Conservation (phyloP, 35 echinoderm and acorn worm species). For the Patiria miniata region DNA sequence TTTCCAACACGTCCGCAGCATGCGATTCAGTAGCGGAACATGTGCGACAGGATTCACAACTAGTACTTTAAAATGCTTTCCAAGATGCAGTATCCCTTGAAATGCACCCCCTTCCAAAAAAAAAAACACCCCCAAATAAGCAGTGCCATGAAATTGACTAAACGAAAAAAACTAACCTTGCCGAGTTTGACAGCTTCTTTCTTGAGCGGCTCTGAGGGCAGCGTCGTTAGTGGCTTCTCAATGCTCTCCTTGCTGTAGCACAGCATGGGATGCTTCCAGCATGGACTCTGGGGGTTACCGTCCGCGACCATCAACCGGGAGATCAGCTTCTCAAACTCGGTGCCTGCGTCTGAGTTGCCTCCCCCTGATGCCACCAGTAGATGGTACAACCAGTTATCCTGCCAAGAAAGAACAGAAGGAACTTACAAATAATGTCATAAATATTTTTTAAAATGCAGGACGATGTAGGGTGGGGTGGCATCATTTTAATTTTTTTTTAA, state of each 20-base stretch:
- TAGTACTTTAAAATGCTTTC: no score
- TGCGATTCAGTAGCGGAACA: no score
- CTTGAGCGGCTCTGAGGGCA: conserved; percentile 90
- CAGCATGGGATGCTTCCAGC: conserved; percentile 88
- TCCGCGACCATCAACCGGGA: conserved; percentile 75
- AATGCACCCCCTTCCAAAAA: no score
- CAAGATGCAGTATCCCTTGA: no score
- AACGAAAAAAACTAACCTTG: conserved; percentile 72
- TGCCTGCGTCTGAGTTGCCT: conserved; percentile 62
- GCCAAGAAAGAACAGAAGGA: background rate
- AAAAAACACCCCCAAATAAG: no score
- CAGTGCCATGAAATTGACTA: no score
- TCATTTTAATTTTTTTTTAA: no score
- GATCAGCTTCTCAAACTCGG: conserved; percentile 87
- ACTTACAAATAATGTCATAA: no score
- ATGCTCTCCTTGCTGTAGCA: conserved; percentile 88
- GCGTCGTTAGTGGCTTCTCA: conserved; percentile 95
- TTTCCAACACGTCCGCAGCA: no score
- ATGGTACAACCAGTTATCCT: conserved; percentile 97
- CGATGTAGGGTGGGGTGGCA: no score
- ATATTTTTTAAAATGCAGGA: no score
- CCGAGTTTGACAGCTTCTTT: conserved; percentile 93
- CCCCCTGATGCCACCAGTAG: conserved; percentile 84
- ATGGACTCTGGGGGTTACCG: conserved; percentile 45
- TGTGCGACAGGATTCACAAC: no score